Conservation (phyloP, 2,888 invertebrate species). For the Bibio marci region DNA sequence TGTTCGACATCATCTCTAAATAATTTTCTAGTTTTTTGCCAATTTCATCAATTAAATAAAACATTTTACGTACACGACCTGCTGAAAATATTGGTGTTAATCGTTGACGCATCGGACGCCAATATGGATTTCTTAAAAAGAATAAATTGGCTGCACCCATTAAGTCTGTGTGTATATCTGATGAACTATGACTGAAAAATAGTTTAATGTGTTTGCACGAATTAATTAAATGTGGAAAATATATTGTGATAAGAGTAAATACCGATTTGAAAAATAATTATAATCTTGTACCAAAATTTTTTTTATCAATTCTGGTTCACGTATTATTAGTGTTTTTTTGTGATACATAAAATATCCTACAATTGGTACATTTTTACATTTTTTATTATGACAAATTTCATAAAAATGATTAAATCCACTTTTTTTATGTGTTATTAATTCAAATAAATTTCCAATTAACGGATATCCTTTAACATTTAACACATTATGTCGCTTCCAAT, state of each 20-base stretch:
- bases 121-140: conserved; percentile 26
- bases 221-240: no score
- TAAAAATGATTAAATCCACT: conserved; percentile 22
- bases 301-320: conserved; percentile 30
- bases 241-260: no score
- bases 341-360: conserved; percentile 28
- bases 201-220: no score
- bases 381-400: conserved; percentile 22
- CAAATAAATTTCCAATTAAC: conserved; percentile 28
- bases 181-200: no score
- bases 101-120: conserved; percentile 29
- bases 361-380: conserved; percentile 17
- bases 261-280: conserved; percentile 25
- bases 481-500: conserved; percentile 25
- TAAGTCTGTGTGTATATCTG: conserved; percentile 22
- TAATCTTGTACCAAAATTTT: conserved; percentile 31
- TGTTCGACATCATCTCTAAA: background rate
- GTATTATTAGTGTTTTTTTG: conserved; percentile 26
- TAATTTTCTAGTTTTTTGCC: conserved; percentile 4
- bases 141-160: conserved; percentile 29
- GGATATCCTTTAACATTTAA: conserved; percentile 22
- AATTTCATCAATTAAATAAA: conserved; percentile 22
- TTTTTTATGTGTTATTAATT: conserved; percentile 18
- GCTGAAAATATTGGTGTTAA: conserved; percentile 31
- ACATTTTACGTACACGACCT: conserved; percentile 27